These are phyloP conservation scores for Uromys caudimaculatus DNA, from an alignment of 2,797 vertebrate species.

Conservation along the genomic window DNA sequence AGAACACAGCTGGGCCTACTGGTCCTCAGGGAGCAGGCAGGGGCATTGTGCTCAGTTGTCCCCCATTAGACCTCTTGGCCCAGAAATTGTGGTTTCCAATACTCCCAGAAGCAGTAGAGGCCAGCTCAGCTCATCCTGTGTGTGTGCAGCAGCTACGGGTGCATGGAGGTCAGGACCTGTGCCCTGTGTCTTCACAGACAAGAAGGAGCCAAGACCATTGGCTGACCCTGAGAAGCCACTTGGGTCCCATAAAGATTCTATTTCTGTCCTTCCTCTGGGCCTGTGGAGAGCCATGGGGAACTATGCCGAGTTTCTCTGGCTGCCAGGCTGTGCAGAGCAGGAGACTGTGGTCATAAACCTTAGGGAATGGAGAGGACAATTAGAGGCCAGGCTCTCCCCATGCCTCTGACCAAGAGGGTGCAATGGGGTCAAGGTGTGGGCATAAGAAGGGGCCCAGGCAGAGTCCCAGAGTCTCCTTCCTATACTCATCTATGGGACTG, in stretches of 20 bases:
- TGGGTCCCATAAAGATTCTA: background rate
- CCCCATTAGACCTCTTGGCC: background rate
- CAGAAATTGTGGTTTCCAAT: background rate
- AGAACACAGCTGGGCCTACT: background rate
- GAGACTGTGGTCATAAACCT: background rate
- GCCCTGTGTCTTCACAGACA: background rate
- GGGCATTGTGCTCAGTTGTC: rapidly evolving
- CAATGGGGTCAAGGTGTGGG: too few species aligned
- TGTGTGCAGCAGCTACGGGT: too few species aligned
- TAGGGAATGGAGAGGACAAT: background rate
- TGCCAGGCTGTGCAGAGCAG: rapidly evolving
- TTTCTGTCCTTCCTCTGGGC: slow-evolving; percentile 30
- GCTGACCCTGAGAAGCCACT: background rate
- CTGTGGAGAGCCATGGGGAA: background rate
- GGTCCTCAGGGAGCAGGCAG: background rate
- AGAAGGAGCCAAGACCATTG: background rate
- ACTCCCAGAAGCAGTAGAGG: background rate
- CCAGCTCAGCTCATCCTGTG: background rate
- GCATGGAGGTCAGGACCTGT: rapidly evolving
- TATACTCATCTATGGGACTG: background rate
- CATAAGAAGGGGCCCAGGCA: background rate
- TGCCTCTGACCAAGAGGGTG: background rate
- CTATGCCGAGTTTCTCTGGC: background rate
- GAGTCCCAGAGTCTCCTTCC: background rate
- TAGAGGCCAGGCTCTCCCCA: background rate